Evolutionary conservation across 2,113 vertebrate genomes (phyloP).

Genomic region (Acinonyx jubatus): DNA sequence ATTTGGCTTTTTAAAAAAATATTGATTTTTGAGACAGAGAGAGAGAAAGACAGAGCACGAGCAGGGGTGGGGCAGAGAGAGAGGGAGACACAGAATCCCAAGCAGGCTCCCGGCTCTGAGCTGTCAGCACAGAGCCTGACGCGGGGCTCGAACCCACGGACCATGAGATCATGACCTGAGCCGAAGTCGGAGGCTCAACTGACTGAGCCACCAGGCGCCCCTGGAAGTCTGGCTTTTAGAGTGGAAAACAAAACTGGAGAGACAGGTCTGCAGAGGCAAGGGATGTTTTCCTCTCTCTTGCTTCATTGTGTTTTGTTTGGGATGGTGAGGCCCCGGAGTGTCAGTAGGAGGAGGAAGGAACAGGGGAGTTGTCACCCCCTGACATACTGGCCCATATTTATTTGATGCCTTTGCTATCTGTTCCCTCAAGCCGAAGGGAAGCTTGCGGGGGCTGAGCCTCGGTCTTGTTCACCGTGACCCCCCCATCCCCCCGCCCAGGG

Average conservation of each 20-base stretch:
- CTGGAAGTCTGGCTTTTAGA: neutral
- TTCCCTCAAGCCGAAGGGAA: neutral
- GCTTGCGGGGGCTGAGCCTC: neutral
- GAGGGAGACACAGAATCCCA: no score
- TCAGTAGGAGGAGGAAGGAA: neutral
- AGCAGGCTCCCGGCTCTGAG: no score
- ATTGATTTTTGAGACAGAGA: no score
- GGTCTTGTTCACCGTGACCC: neutral
- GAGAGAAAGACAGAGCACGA: no score
- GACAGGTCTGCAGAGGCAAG: neutral
- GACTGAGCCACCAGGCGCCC: no score
- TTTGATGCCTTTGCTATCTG: fast-evolving
- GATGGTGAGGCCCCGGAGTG: fast-evolving
- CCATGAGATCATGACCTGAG: no score
- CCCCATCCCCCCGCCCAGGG: no score
- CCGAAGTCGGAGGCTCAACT: no score
- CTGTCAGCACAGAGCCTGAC: no score
- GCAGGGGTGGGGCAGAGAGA: no score
- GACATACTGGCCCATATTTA: fast-evolving
- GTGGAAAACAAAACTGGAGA: neutral
- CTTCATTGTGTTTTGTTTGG: neutral
- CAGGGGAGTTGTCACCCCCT: fast-evolving
- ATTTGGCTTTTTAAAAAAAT: neutral
- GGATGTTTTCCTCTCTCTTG: neutral
- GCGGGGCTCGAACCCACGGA: no score